Evolutionary conservation across 2,113 vertebrate genomes (phyloP), one percentile per base, ranked within the genome.

Genomic region (Sciurus niger): DNA sequence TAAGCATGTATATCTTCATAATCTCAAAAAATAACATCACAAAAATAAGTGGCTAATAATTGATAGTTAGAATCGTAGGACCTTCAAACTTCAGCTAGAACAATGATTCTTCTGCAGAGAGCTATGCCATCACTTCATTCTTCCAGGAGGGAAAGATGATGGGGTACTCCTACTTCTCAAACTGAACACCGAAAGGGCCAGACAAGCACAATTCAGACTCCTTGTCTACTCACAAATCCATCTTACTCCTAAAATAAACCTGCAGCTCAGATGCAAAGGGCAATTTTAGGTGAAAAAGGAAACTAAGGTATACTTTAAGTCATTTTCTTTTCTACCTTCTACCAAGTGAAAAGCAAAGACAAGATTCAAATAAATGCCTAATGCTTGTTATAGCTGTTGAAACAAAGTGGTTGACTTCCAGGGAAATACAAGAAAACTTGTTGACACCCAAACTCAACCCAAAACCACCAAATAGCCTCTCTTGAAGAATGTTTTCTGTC

Each of bases 11-110:
- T 86, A 93, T 70, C 67, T 96, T 88, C 51, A 90, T 37, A 95
- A 92, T 90, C 67, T 94, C 90, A 90, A 96, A 95, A 96, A 70
- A 79, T n/a, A 85, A 70, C 4, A 87, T n/a, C 32, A 87, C 82
- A 90, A 93, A 95, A 93, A 92, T 80, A 84, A 95, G 58, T 90
- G 87, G 73, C 53, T 96, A 68, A 70, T 43, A 93, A 87, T 0
- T 63, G 63, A 95, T 12, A 77, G 24, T 51, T 86, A 80, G 30
- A 89, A 92, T 37, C 80, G 32, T 24, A 7, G 34, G 8, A 40
- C 93, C 72, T 89, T 70, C 37, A n/a, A 79, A 83, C 32, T 70
- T 84, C 51, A 94, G 28, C 70, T 20, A 34, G 74, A 51, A 65
- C 16, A 63, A 63, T 89, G 53, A 65, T 68, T 55, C 68, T 84